Base-by-base conservation (phyloP, 2,113 vertebrate species). In the Redunca redunca region DNA sequence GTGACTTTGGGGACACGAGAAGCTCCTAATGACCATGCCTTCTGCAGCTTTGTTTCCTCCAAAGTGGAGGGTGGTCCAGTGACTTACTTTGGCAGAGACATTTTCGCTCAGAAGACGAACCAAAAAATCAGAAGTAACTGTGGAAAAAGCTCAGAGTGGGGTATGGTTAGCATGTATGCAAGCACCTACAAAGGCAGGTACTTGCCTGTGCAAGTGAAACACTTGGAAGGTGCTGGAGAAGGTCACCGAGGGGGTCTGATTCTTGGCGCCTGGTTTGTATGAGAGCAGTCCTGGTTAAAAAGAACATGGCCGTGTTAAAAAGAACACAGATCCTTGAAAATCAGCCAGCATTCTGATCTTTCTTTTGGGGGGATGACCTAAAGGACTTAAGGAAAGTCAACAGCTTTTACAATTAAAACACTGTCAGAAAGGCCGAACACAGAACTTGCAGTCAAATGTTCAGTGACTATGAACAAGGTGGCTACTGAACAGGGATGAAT, bases 161-260 rank as follows among this genome's bases (percentile, higher is more conserved):
- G 5, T 57, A 2, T n/a, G 23, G 21, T 13, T 28, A 16, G 33
- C 43, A 6, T 1, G 30, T 3, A 43, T 17, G 77, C 19, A 33
- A 17, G n/a, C 4, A 0, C 9, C 30, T 11, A 8, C 6, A 2
- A 21, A 86, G 83, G 52, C 43, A 33, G 46, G 40, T 3, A 2
- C 4, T 0, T 6, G 1, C 33, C 36, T 57, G 9, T 11, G 33
- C 1, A 0, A 3, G 17, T 6, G 5, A 43, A 8, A 33, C 60
- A 6, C 46, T 1, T 4, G 25, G 74, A 50, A 81, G 48, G 40
- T 48, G 19, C 62, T 21, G 4, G 55, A 14, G 25, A 80, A 58
- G 60, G 83, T 50, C 7, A 57, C 74, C 5, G 0, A 43, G 17
- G 1, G 2, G 17, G 26, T 19, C 25, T 15, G 62, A 4, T 13